These are phyloP conservation scores for Apodemia mormo DNA, from an alignment of 2,888 invertebrate species.

Conservation along the genomic window DNA sequence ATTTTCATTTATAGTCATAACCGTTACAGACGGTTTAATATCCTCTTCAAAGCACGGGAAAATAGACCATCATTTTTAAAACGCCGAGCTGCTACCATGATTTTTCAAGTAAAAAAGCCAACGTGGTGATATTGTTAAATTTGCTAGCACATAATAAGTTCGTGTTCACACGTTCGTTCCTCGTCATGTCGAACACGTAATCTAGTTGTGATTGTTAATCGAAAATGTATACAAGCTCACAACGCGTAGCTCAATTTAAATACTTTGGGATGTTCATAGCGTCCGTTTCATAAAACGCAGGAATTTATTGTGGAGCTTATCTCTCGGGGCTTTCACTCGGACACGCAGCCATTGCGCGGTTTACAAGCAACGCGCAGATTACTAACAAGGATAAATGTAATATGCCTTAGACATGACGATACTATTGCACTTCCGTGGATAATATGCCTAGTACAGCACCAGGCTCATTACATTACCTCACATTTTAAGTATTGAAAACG, in stretches of 20 bases:
- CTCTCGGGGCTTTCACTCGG: constrained; percentile 25
- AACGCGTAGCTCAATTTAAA: constrained; percentile 38
- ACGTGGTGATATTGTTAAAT: too few relatives aligned
- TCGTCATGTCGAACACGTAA: not conserved
- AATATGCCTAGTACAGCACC: not conserved
- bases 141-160: too few relatives aligned
- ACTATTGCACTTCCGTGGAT: constrained; percentile 15
- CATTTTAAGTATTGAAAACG: not conserved
- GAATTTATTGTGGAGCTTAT: constrained; percentile 36
- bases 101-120: too few relatives aligned
- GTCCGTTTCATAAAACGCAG: constrained; percentile 36
- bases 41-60: too few relatives aligned
- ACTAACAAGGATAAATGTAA: constrained; percentile 21
- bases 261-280: constrained; percentile 31
- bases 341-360: constrained; percentile 21
- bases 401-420: constrained; percentile 13
- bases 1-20: too few relatives aligned
- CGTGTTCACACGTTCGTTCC: too few relatives aligned
- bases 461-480: not conserved
- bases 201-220: not conserved
- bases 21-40: too few relatives aligned
- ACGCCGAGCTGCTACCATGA: too few relatives aligned
- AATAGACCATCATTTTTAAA: too few relatives aligned
- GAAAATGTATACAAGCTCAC: constrained; percentile 26
- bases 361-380: constrained; percentile 22